Percentiles rank a stretch among this genome's conserved stretches.
Evolutionary conservation across 2,888 invertebrate genomes (phyloP).

Genomic region (Lepeophtheirus nordmannii): DNA sequence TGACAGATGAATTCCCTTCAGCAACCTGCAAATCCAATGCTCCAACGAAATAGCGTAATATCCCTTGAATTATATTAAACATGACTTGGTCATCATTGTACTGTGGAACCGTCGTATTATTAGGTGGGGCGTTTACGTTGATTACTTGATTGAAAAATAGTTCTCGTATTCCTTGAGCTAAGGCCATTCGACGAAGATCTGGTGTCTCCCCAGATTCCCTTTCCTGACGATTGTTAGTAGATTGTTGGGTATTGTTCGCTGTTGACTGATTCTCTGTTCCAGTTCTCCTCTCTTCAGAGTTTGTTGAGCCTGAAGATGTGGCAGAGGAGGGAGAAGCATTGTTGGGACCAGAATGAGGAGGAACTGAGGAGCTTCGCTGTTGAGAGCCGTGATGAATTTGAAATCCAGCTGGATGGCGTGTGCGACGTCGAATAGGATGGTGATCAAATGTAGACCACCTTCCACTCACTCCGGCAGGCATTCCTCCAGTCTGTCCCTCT

Average conservation of each 20-base stretch:
- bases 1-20: neutral
- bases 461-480: neutral
- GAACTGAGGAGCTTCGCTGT: neutral
- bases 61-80: conserved; percentile 22
- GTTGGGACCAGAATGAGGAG: neutral
- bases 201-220: neutral
- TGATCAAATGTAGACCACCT: neutral
- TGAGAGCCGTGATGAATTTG: neutral
- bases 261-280: neutral
- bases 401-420: conserved; percentile 17
- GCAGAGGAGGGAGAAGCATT: neutral
- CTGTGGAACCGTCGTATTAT: neutral
- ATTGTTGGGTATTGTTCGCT: neutral
- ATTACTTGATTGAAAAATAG: conserved; percentile 5
- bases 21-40: conserved; percentile 10
- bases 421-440: conserved; percentile 22
- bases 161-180: neutral
- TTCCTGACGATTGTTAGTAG: neutral
- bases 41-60: conserved; percentile 22
- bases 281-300: neutral
- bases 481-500: conserved; percentile 26
- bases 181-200: neutral
- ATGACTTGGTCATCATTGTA: neutral
- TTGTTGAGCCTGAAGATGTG: neutral
- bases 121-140: neutral